Conservation (phyloP, 2,113 vertebrate species). For the Nannospalax galili region DNA sequence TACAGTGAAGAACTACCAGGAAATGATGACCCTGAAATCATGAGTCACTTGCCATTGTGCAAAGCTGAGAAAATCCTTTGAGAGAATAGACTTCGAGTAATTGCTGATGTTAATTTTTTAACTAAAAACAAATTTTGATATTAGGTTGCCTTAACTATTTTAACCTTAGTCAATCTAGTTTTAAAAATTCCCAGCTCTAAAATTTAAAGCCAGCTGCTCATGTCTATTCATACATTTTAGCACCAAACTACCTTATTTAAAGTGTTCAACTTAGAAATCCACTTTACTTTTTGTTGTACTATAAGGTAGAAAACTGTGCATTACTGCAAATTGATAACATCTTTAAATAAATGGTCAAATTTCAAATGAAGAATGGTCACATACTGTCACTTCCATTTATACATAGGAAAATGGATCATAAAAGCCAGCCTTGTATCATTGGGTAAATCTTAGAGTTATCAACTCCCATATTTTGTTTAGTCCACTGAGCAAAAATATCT, state of each 20-base stretch:
- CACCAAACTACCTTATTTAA: not conserved
- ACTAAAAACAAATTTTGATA: not conserved
- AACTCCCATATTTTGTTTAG: constrained; percentile 19
- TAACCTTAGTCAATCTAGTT: not conserved
- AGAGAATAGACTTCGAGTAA: constrained; percentile 14
- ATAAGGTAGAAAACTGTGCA: not conserved
- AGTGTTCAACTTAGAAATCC: not conserved
- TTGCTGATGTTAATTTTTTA: not conserved
- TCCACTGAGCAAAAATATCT: not conserved
- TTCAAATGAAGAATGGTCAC: constrained; percentile 21
- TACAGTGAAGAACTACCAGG: not conserved
- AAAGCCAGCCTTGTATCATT: not conserved
- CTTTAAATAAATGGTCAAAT: constrained; percentile 52
- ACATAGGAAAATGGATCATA: constrained; percentile 22
- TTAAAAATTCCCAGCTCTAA: constrained; percentile 11
- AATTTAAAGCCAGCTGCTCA: not conserved
- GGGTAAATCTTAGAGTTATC: not conserved
- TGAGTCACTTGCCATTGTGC: not conserved
- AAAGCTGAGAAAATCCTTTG: constrained; percentile 23
- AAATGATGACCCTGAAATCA: not conserved
- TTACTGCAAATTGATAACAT: not conserved
- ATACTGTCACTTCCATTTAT: not conserved
- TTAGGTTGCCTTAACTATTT: not conserved
- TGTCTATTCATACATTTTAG: not conserved
- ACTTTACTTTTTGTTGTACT: constrained; percentile 1